phyloP scores from a whole-genome alignment of 2,113 vertebrate genomes.

The Caranx ignobilis region DNA sequence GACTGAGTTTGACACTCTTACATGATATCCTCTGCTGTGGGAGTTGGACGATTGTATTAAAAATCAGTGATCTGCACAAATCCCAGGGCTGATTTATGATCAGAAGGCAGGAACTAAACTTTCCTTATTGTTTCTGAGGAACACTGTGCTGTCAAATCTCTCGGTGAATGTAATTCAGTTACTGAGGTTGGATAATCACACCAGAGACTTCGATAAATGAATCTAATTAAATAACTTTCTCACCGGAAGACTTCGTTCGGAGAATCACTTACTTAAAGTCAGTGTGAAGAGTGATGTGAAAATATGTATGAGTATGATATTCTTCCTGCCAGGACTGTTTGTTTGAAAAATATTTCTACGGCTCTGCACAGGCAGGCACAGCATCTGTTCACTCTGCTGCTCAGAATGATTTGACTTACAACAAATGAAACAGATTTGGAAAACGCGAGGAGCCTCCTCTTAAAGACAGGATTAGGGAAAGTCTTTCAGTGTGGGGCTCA shows the following conservation, averaged over 20 bases:
- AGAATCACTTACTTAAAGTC: slow-evolving; percentile 16
- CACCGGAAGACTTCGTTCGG: slow-evolving; percentile 3
- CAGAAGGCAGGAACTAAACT: slow-evolving; percentile 19
- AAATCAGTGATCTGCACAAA: slow-evolving; percentile 40
- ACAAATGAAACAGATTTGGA: neutral
- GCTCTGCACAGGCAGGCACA: neutral
- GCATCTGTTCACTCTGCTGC: neutral
- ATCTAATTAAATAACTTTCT: slow-evolving; percentile 41
- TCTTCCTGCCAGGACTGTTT: neutral
- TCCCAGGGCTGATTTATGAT: slow-evolving; percentile 25
- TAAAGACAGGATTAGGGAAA: neutral
- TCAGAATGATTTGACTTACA: neutral
- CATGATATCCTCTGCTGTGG: slow-evolving; percentile 4
- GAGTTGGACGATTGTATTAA: slow-evolving; percentile 27
- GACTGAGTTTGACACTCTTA: neutral
- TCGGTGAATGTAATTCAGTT: slow-evolving; percentile 37
- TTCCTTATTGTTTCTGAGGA: slow-evolving; percentile 8
- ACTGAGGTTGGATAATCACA: slow-evolving; percentile 26
- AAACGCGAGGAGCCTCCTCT: slow-evolving; percentile 9
- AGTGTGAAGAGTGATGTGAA: slow-evolving; percentile 3
- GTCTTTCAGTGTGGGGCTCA: slow-evolving; percentile 16
- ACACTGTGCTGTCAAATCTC: slow-evolving; percentile 31
- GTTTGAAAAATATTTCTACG: slow-evolving; percentile 11
- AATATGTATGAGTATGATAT: slow-evolving; percentile 8
- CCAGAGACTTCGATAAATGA: slow-evolving; percentile 29